Base-by-base conservation (phyloP, 2,888 invertebrate genomes). In the Ametastegia equiseti region DNA sequence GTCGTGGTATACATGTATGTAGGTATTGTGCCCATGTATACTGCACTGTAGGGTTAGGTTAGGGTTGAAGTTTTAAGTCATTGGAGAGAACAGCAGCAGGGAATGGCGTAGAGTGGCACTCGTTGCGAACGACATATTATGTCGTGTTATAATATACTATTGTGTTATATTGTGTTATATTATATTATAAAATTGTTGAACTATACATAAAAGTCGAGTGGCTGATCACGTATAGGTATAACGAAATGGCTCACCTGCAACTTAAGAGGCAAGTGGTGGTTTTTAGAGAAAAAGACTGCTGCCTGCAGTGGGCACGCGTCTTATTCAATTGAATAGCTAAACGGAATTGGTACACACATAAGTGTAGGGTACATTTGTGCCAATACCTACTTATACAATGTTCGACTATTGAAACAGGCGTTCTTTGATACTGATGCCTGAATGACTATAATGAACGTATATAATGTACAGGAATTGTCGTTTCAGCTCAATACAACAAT, bases 21-120 rank as follows among this genome's bases (percentile, higher is more conserved):
- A 45, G n/a, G n/a, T n/a, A n/a, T n/a, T n/a, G n/a, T n/a, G n/a
- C 45, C 45, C 23, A 15, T 27, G 27, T 45, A 45, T 23, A 13
- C 13, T 42, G 42, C 65, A 7, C 33, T 19, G 13, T 42, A 1
- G 15, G 13, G 15, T 13, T 13, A 42, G 27, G n/a, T n/a, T n/a
- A 39, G 23, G 71, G 45, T 45, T n/a, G 6, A 45, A 47, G 15
- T 45, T 11, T 11, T 42, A 30, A 11, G 33, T 30, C n/a, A 39
- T 19, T 3, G 15, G 54, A 75, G n/a, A n/a, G n/a, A n/a, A n/a
- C n/a, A n/a, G n/a, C n/a, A n/a, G 36, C 54, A 36, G 33, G 54
- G 75, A 75, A 33, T 75, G 75, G 75, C 36, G n/a, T 19, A 19
- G 36, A 75, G 75, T 54, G 75, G 75, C 33, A 75, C 75, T 75